Conservation (phyloP, 2,797 vertebrate species). For the Centropyge bicolor region DNA sequence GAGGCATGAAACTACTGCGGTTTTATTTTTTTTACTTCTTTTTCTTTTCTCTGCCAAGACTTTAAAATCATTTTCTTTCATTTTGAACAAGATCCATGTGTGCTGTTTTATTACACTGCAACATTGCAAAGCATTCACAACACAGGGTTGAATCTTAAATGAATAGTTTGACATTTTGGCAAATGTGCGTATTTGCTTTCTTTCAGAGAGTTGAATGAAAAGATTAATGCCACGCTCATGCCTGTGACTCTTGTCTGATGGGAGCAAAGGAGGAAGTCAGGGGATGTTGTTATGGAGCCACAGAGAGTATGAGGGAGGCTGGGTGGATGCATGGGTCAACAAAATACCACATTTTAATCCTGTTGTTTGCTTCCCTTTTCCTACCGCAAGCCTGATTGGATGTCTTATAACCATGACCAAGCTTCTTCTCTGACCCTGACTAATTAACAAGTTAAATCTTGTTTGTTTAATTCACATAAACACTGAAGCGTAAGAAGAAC, state of each 20-base stretch:
- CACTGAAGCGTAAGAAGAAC: too few relatives aligned
- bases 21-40: conserved; percentile 7
- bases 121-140: not conserved
- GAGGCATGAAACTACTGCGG: not conserved
- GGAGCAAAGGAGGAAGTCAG: not conserved
- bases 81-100: not conserved
- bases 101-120: not conserved
- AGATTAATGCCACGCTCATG: not conserved
- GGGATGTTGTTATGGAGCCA: not conserved
- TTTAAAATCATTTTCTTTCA: not conserved
- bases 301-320: not conserved
- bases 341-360: not conserved
- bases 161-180: not conserved
- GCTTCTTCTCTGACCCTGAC: not conserved
- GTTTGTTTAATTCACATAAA: not conserved
- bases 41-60: not conserved
- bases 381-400: not conserved
- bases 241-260: not conserved
- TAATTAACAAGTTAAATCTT: not conserved
- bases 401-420: not conserved
- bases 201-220: not conserved
- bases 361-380: not conserved
- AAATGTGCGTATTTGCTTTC: not conserved
- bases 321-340: not conserved
- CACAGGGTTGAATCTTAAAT: not conserved